Evolutionary conservation across 2,113 vertebrate species (phyloP).

Genomic region (Grantiella picta): DNA sequence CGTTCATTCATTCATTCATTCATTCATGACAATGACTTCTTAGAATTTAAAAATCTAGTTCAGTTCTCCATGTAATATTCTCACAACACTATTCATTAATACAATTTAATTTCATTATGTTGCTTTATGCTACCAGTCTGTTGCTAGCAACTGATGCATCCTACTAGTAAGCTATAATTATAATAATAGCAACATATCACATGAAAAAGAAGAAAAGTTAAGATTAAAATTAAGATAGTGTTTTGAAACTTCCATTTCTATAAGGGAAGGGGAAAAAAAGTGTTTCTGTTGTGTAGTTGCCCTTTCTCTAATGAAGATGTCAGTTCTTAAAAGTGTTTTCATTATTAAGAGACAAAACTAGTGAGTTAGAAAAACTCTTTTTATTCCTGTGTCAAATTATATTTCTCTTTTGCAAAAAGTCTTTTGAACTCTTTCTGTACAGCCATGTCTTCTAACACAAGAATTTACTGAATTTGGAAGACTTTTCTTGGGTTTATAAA

Average conservation of each 20-base stretch:
- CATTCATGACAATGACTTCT: background rate
- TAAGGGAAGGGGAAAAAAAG: background rate
- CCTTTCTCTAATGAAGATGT: background rate
- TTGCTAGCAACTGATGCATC: background rate
- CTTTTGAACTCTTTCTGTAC: background rate
- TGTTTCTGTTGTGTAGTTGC: background rate
- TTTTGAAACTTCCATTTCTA: background rate
- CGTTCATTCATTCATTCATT: background rate
- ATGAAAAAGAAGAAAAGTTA: background rate
- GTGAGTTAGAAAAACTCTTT: background rate
- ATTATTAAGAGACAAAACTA: background rate
- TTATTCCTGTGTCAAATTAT: background rate
- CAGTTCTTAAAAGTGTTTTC: background rate
- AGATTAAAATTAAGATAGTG: background rate
- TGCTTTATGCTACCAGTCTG: background rate
- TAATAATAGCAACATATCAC: background rate
- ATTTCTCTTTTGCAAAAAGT: background rate
- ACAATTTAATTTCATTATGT: background rate
- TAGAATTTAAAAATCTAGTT: background rate
- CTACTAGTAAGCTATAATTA: background rate
- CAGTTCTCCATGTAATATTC: background rate
- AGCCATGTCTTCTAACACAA: background rate
- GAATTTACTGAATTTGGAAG: background rate
- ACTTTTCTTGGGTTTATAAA: background rate
- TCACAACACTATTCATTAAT: background rate